Base-by-base conservation (phyloP, 2,888 invertebrate genomes). In the Meiosimyza platycephala region DNA sequence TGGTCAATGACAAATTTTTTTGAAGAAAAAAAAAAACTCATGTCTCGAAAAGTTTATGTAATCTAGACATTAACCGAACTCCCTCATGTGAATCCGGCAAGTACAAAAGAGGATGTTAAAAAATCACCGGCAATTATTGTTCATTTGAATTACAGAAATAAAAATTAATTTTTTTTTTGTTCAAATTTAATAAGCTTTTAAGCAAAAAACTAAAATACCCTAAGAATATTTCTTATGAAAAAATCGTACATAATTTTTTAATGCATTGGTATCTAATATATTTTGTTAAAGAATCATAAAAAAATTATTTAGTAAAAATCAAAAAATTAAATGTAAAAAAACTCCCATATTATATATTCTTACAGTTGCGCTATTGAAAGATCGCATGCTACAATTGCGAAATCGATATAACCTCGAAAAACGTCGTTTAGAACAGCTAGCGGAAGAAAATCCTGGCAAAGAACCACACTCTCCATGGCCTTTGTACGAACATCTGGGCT, bases 351-450 rank as follows among this genome's bases (percentile, higher is more conserved):
- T n/a, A 40, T 3, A 28, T 63, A 6, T 18, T 16, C 18, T 50
- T 79, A n/a, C 70, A 87, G 87, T 85, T 60, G 82, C 84, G 15
- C 80, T 86, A 47, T 77, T 88, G 15, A 86, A 86, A 73, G 88
- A 88, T 77, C 87, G 88, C 3, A 87, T 88, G 85, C 80, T 86
- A 11, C 87, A 87, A 63, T 76, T 88, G n/a, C 80, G 88, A 48
- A 88, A 88, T 81, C 88, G 88, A 12, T 88, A 87, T 57, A 88
- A 87, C 78, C 82, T 88, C 48, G 88, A 88, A 74, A 87, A 87
- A 73, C 81, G 88, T 13, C 86, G 87, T 6, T 75, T 87, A n/a
- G 87, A 87, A 69, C 83, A 82, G 52, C 69, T 83, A 50, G 76
- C 81, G 1, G 78, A 81, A 33, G 80, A 81, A 54, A 80, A 82